Evolutionary conservation across 1,140 invertebrate species (phyloP).

Genomic region (Mya arenaria): DNA sequence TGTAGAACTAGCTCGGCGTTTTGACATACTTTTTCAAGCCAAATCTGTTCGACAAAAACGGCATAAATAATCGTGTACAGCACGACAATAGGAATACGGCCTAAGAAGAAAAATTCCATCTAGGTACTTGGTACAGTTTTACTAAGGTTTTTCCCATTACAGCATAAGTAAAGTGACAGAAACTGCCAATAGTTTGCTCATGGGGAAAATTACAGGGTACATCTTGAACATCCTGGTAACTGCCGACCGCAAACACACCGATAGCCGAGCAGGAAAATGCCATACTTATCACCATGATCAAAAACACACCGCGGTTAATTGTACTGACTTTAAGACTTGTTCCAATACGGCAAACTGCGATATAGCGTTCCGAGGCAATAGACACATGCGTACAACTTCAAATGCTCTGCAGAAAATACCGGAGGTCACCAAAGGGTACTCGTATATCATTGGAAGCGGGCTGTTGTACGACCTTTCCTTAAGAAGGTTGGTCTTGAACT

Average conservation of each 20-base stretch:
- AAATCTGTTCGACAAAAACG: slow-evolving; percentile 67
- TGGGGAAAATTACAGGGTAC: slow-evolving; percentile 62
- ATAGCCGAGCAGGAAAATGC: slow-evolving; percentile 62
- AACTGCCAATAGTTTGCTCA: slow-evolving; percentile 27
- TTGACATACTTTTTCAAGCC: slow-evolving; percentile 31
- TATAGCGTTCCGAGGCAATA: slow-evolving; percentile 69
- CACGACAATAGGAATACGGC: slow-evolving; percentile 64
- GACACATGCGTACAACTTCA: slow-evolving; percentile 70
- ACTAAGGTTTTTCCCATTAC: slow-evolving; percentile 58
- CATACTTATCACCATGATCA: slow-evolving; percentile 60
- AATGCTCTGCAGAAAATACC: slow-evolving; percentile 65
- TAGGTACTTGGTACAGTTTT: slow-evolving; percentile 63
- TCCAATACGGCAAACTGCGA: slow-evolving; percentile 63
- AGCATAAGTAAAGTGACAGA: slow-evolving; percentile 71
- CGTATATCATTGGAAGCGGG: slow-evolving; percentile 69
- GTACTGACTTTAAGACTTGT: slow-evolving; percentile 57
- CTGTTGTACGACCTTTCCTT: too few relatives aligned
- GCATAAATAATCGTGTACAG: slow-evolving; percentile 68
- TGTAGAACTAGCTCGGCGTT: neutral
- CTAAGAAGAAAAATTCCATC: slow-evolving; percentile 60
- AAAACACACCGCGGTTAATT: slow-evolving; percentile 64
- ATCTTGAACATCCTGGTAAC: slow-evolving; percentile 44
- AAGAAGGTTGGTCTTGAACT: too few relatives aligned
- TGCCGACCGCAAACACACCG: slow-evolving; percentile 69
- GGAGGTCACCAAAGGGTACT: slow-evolving; percentile 66